Evolutionary conservation across 2,888 invertebrate genomes (phyloP).

Genomic region (Brachylomia viminalis): DNA sequence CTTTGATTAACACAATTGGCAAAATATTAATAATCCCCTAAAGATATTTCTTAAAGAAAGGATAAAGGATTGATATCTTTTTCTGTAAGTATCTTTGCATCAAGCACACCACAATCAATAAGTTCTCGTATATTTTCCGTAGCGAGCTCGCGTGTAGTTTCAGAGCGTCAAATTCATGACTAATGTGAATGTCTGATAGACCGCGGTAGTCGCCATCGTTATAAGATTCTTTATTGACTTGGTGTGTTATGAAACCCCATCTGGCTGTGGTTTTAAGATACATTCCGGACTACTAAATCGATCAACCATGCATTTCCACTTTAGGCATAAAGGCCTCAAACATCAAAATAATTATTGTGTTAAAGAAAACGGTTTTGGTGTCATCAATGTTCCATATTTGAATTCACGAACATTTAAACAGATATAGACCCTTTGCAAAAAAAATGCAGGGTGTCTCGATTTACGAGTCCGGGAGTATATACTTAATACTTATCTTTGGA

Average conservation of each 20-base stretch:
- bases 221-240: slow-evolving; percentile 67
- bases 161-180: slow-evolving; percentile 88
- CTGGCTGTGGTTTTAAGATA: neutral
- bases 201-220: slow-evolving; percentile 71
- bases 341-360: neutral
- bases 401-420: neutral
- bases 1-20: neutral
- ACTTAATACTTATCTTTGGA: neutral
- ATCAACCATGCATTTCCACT: neutral
- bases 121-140: slow-evolving; percentile 29
- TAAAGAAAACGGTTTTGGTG: neutral
- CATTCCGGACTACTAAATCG: neutral
- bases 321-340: neutral
- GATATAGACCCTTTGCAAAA: neutral
- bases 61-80: no score
- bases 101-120: slow-evolving; percentile 45
- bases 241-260: slow-evolving; percentile 7
- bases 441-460: neutral
- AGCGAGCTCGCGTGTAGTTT: slow-evolving; percentile 78
- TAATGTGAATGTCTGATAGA: slow-evolving; percentile 87
- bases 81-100: neutral
- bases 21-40: neutral
- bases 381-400: neutral
- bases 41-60: no score
- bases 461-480: neutral